phyloP scores from a whole-genome alignment of 2,888 invertebrate genomes.

The Trachelus stipa region DNA sequence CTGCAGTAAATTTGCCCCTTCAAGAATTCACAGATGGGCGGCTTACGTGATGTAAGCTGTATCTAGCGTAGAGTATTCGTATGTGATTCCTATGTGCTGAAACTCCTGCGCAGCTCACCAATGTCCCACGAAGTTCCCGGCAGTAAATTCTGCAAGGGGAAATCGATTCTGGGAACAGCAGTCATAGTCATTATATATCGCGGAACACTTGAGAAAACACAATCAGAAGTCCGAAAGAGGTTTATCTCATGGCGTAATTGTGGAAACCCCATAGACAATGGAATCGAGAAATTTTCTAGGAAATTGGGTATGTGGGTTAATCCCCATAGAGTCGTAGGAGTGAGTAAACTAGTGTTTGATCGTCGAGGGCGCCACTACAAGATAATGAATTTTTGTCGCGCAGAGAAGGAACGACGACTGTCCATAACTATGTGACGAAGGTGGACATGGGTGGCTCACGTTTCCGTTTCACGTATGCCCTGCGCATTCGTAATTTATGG shows the following conservation, averaged over 20 bases:
- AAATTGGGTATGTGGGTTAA: background rate
- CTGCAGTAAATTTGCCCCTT: background rate
- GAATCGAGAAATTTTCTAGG: background rate
- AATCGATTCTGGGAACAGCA: background rate
- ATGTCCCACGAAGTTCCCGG: background rate
- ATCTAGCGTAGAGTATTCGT: background rate
- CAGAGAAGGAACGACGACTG: background rate
- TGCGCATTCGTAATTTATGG: conserved; percentile 59
- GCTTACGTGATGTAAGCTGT: background rate
- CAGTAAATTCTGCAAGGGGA: background rate
- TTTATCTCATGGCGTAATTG: background rate
- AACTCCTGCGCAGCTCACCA: background rate
- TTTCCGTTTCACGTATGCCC: conserved; percentile 53
- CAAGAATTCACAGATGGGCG: background rate
- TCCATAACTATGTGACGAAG: conserved; percentile 14
- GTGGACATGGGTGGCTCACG: conserved; percentile 53
- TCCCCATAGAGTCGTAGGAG: conserved; percentile 8
- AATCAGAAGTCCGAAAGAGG: background rate
- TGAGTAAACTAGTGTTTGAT: conserved; percentile 30
- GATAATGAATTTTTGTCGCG: background rate
- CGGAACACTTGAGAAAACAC: background rate
- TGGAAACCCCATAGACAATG: background rate
- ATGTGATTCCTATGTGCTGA: background rate
- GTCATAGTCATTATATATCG: background rate
- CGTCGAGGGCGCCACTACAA: background rate